Evolutionary conservation across 1,140 invertebrate genomes (phyloP).

Genomic region (Apocrypta bakeri): DNA sequence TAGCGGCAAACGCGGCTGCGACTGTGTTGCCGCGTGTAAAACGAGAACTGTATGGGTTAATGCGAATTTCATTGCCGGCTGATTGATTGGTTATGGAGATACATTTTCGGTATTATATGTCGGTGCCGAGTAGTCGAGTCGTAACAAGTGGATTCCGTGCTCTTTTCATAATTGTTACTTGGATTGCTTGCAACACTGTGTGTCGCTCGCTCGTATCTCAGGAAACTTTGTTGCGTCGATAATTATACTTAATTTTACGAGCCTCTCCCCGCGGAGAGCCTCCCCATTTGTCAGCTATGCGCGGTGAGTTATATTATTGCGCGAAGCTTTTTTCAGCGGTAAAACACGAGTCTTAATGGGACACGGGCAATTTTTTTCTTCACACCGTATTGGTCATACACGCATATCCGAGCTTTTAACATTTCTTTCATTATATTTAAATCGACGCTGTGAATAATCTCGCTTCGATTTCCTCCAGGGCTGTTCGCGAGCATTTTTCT

Average conservation of each 20-base stretch:
- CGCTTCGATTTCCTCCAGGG: no score
- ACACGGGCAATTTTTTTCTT: neutral
- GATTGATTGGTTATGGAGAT: neutral
- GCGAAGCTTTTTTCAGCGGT: neutral
- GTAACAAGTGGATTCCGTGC: neutral
- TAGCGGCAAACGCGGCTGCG: neutral
- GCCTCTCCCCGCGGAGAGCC: neutral
- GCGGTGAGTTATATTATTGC: slow-evolving; percentile 25
- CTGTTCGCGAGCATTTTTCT: no score
- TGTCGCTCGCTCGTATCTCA: neutral
- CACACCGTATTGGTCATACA: no score
- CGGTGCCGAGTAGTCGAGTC: neutral
- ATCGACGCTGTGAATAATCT: no score
- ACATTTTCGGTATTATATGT: neutral
- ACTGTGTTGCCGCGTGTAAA: neutral
- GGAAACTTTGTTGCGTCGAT: slow-evolving; percentile 3
- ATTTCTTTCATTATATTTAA: no score
- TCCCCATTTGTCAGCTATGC: slow-evolving; percentile 5
- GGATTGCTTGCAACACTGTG: no score
- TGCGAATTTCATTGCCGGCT: slow-evolving; percentile 7
- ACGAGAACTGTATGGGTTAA: neutral
- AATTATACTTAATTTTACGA: slow-evolving; percentile 16
- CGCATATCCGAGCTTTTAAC: no score
- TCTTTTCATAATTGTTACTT: no score
- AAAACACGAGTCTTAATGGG: neutral